Evolutionary conservation across 2,888 invertebrate genomes (phyloP).

Genomic region (Proisotoma minuta): DNA sequence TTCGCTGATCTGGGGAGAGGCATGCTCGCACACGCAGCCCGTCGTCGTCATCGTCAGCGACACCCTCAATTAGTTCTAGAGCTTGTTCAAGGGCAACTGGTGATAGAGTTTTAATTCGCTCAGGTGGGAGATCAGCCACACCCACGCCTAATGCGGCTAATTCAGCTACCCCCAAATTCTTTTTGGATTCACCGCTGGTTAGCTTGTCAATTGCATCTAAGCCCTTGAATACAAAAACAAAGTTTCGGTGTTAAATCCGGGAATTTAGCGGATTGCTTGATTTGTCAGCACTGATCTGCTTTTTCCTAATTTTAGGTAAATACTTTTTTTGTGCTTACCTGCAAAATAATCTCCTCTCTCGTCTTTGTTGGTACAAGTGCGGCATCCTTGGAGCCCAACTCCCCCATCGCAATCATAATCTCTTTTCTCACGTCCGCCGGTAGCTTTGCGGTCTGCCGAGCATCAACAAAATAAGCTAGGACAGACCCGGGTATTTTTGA

Average conservation of each 20-base stretch:
- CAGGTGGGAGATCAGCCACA: conserved; percentile 41
- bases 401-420: conserved; percentile 46
- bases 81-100: conserved; percentile 43
- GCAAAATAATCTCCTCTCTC: conserved; percentile 42
- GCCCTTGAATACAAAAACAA: too few relatives aligned
- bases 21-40: conserved; percentile 42
- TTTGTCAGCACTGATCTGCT: too few relatives aligned
- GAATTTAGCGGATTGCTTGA: too few relatives aligned
- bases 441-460: conserved; percentile 36
- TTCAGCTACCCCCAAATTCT: conserved; percentile 37
- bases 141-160: conserved; percentile 41
- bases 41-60: conserved; percentile 44
- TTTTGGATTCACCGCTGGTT: conserved; percentile 8
- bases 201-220: too few relatives aligned
- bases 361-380: conserved; percentile 42
- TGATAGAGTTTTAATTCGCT: conserved; percentile 29
- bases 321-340: too few relatives aligned
- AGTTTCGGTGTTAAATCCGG: too few relatives aligned
- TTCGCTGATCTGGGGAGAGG: conserved; percentile 32
- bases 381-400: conserved; percentile 43
- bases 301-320: too few relatives aligned
- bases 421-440: conserved; percentile 41
- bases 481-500: conserved; percentile 43
- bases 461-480: conserved; percentile 43
- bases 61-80: conserved; percentile 39